Base-by-base conservation (phyloP, 2,113 vertebrate genomes). In the Elaphurus davidianus region DNA sequence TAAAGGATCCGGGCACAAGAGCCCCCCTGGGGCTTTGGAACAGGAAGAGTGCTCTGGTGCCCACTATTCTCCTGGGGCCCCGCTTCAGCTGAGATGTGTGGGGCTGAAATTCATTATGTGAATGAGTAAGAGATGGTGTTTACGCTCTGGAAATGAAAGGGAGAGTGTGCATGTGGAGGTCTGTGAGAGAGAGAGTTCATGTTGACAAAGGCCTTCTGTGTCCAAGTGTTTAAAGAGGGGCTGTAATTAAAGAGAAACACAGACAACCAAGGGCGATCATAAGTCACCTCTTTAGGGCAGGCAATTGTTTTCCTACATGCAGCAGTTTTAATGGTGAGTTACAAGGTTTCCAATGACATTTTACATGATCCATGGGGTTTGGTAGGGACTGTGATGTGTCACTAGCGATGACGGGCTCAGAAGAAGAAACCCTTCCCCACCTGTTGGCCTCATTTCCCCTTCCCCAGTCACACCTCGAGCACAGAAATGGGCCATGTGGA, bases 201-300 rank as follows among this genome's bases (percentile, higher is more conserved):
- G 36, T 67, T 82, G 74, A 90, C 90, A 97, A 97, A 97, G 54
- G 81, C 79, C 36, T 50, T 74, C 33, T 97, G 93, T 93, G 81
- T 97, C 45, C 97, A 57, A 78, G 64, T 90, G n/a, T 86, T 94
- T 82, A 15, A 94, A 96, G 78, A 67, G 60, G 60, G 62, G 76
- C 59, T 78, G 4, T 92, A 55, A 91, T 86, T 91, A 93, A 71
- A 90, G 36, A 67, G 45, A 6, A 30, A 57, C 59, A 85, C 71
- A 83, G 43, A 83, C 33, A 82, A 91, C 40, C 62, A 82, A 15
- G n/a, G 0, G 1, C 17, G 43, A 62, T 59, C 82, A 9, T 47
- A 96, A 95, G 74, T 55, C 95, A 36, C 10, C 60, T 94, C 85
- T 76, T 96, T 57, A n/a, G 33, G 54, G 25, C 79, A 88, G 96